Percentiles rank a stretch among this genome's conserved stretches.
Evolutionary conservation across 2,888 invertebrate species (phyloP).

Genomic region (Diaperis boleti): DNA sequence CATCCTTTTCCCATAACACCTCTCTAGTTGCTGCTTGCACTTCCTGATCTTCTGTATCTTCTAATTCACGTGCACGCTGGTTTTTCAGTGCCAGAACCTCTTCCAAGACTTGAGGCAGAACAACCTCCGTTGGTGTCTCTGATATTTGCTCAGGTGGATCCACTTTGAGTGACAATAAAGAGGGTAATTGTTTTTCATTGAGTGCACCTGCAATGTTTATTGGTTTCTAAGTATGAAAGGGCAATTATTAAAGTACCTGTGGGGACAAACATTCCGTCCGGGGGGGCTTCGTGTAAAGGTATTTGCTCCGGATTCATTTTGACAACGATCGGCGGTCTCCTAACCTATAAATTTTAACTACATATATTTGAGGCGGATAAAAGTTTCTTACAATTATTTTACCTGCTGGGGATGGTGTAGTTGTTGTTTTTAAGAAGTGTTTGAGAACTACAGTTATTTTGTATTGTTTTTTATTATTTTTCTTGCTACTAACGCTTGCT

Average conservation of each 20-base stretch:
- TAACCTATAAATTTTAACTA: constrained; percentile 3
- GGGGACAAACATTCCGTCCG: constrained; percentile 2
- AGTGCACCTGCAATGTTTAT: background rate
- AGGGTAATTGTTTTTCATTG: constrained; percentile 68
- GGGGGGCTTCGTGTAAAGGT: constrained; percentile 3
- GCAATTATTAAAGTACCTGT: constrained; percentile 21
- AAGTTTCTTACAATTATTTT: too few species aligned
- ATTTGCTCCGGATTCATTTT: constrained; percentile 14
- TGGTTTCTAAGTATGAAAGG: background rate
- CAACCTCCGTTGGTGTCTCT: constrained; percentile 67
- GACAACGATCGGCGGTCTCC: too few species aligned
- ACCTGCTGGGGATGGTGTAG: too few species aligned
- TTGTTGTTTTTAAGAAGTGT: too few species aligned
- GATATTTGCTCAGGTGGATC: constrained; percentile 75
- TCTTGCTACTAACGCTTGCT: too few species aligned
- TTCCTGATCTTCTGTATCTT: constrained; percentile 25
- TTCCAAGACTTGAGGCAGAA: constrained; percentile 88
- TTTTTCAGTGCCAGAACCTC: constrained; percentile 91
- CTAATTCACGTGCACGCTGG: constrained; percentile 84
- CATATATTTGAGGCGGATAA: too few species aligned
- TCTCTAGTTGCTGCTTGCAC: constrained; percentile 27
- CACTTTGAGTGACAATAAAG: constrained; percentile 74
- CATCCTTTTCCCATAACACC: constrained; percentile 60
- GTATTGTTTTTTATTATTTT: too few species aligned
- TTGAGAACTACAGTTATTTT: too few species aligned